Evolutionary conservation across 2,797 vertebrate species (phyloP).

Genomic region (Huso huso): DNA sequence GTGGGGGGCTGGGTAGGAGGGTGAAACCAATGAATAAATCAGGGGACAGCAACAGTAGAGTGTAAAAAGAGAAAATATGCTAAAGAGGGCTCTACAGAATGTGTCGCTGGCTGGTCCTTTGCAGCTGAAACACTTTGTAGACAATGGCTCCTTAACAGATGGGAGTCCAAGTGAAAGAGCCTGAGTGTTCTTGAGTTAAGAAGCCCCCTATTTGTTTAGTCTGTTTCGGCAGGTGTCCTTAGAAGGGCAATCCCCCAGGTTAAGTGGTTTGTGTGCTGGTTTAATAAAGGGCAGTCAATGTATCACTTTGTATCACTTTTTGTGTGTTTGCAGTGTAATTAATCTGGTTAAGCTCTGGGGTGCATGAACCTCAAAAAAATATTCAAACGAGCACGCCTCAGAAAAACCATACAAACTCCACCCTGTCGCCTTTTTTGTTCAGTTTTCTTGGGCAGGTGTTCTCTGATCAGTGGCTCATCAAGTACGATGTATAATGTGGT

Average conservation of each 20-base stretch:
- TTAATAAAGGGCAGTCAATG: conserved; percentile 34
- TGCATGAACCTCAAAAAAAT: neutral
- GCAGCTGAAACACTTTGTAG: conserved; percentile 78
- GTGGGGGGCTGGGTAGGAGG: conserved; percentile 57
- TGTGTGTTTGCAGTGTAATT: conserved; percentile 19
- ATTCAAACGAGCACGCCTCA: neutral
- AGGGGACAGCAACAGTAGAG: conserved; percentile 63
- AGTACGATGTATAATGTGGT: neutral
- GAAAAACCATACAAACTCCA: no score
- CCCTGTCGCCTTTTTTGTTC: neutral
- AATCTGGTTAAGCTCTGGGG: conserved; percentile 5
- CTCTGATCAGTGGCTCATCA: neutral
- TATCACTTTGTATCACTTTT: conserved; percentile 38
- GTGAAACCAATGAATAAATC: conserved; percentile 99
- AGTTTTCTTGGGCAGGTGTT: conserved; percentile 7
- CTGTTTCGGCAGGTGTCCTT: conserved; percentile 76
- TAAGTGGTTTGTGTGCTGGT: conserved; percentile 38
- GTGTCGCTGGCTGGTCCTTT: conserved; percentile 51
- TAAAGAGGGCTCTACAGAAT: conserved; percentile 75
- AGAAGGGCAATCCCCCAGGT: conserved; percentile 50
- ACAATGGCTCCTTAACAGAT: conserved; percentile 95
- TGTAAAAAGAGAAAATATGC: conserved; percentile 68
- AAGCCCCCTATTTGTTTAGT: conserved; percentile 71
- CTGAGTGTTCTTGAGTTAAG: conserved; percentile 68
- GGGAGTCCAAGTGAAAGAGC: conserved; percentile 75